Base-by-base conservation (phyloP, 2,888 invertebrate species). In the Abrostola triplasia region DNA sequence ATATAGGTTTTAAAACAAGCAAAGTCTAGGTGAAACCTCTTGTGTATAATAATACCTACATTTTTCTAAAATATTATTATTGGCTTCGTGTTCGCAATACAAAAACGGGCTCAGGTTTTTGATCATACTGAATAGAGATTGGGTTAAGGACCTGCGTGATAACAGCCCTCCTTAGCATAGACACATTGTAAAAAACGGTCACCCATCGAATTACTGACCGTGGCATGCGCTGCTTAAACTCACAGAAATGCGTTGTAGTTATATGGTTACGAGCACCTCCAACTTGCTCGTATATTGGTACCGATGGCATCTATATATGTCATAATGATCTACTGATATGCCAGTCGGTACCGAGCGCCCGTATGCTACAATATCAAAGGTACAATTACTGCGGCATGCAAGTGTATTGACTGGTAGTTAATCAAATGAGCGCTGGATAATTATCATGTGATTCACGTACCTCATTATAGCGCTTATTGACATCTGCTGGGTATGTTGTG, bases 361-460 rank as follows among this genome's bases (percentile, higher is more conserved):
- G 5, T n/a, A 11, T n/a, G 6, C n/a, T 12, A 5, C 12, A 42
- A 42, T 42, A 6, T 42, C 12, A n/a, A 6, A 42, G 12, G n/a
- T 42, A 42, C 12, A 42, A 42, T 42, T 42, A 12, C 42, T 12
- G 41, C 6, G 41, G 11, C 11, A 6, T 11, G 12, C 6, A 42
- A 12, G 12, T 11, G 12, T 12, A 42, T 42, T 1, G 11, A 42
- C 42, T 42, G 37, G 41, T 49, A 35, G 0, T 38, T 41, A 47
- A 38, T 35, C 24, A 53, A 37, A 49, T 36, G 24, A 52, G 36
- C 41, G 24, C 5, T n/a, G 35, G 24, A 41, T 24, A 41, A 54
- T 64, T 24, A 68, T 24, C 38, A 47, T 51, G 41, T 7, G 13
- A 48, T 9, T 24, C 10, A n/a, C 35, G 13, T n/a, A 12, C 42